phyloP scores from a whole-genome alignment of 2,888 invertebrate genomes.

The Idaea aversata region DNA sequence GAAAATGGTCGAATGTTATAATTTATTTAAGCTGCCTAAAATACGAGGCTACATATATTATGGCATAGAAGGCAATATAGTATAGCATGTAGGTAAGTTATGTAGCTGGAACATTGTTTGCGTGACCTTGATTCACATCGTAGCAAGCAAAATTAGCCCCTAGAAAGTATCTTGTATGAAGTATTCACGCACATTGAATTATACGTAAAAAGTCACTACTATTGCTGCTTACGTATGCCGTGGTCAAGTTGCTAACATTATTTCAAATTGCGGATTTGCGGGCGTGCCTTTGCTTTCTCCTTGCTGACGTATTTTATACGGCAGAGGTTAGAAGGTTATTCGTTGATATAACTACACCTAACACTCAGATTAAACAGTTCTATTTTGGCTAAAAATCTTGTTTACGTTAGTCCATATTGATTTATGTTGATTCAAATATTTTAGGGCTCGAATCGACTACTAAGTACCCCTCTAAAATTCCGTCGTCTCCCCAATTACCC shows the following conservation, averaged over 20 bases:
- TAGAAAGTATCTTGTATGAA: slow-evolving; percentile 2
- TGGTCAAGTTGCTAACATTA: slow-evolving; percentile 2
- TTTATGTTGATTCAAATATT: neutral
- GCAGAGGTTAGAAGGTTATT: neutral
- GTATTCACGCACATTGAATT: slow-evolving; percentile 2
- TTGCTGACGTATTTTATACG: neutral
- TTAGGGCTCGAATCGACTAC: neutral
- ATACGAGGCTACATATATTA: neutral
- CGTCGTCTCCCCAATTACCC: too few relatives aligned
- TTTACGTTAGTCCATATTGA: neutral
- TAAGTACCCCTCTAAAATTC: neutral
- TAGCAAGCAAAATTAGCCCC: neutral
- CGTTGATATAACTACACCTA: neutral
- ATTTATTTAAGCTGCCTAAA: neutral
- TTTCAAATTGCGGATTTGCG: neutral
- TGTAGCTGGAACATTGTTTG: neutral
- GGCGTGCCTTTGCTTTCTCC: slow-evolving; percentile 1
- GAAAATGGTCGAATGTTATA: neutral
- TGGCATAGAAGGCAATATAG: neutral
- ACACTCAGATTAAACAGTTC: neutral
- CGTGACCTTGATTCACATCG: slow-evolving; percentile 1
- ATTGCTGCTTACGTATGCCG: neutral
- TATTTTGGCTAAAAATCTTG: neutral
- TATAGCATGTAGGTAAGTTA: neutral
- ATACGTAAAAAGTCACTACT: neutral